Evolutionary conservation across 2,888 invertebrate species (phyloP).

Genomic region (Limenitis camilla): DNA sequence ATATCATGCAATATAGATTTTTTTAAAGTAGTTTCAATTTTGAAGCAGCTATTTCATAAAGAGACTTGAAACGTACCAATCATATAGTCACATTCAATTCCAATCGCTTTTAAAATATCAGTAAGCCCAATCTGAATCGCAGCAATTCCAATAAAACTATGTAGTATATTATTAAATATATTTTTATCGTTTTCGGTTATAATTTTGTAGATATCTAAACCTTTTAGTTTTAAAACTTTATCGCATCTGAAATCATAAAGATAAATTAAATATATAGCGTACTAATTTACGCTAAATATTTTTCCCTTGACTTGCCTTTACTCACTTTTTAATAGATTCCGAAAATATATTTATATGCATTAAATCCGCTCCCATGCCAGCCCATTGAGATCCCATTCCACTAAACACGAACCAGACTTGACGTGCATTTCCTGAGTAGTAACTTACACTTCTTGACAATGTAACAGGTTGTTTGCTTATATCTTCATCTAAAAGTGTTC

Average conservation of each 20-base stretch:
- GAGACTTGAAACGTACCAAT: too few relatives aligned
- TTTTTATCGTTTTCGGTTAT: conserved; percentile 60
- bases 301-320: too few relatives aligned
- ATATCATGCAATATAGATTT: too few relatives aligned
- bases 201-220: conserved; percentile 72
- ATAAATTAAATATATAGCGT: background rate
- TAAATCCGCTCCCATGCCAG: conserved; percentile 77
- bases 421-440: conserved; percentile 40
- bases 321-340: conserved; percentile 55
- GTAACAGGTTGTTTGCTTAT: conserved; percentile 22
- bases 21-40: too few relatives aligned
- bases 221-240: conserved; percentile 72
- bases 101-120: background rate
- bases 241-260: conserved; percentile 54
- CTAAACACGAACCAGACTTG: conserved; percentile 81
- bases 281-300: too few relatives aligned
- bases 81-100: conserved; percentile 1
- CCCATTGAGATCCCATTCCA: too few relatives aligned
- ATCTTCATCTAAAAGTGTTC: background rate
- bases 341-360: conserved; percentile 76
- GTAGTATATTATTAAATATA: conserved; percentile 77
- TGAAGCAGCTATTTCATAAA: too few relatives aligned
- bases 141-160: conserved; percentile 84
- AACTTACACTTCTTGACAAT: conserved; percentile 67
- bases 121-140: conserved; percentile 30